Conservation (phyloP, 1,140 invertebrate species). For the Mercenaria mercenaria region DNA sequence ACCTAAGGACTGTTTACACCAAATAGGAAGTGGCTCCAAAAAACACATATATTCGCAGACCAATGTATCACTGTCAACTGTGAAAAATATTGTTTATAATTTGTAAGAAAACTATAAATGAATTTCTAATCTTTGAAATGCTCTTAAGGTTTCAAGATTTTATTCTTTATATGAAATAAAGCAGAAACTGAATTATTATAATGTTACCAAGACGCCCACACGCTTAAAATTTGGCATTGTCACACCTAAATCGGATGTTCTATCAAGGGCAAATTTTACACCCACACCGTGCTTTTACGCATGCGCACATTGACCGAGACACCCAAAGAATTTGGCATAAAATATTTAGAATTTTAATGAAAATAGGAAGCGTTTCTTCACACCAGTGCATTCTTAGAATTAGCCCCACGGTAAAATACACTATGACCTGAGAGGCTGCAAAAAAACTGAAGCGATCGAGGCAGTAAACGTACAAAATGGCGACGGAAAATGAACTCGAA, state of each 20-base stretch:
- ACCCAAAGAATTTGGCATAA: constrained; percentile 54
- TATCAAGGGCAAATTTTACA: not conserved
- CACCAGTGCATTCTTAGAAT: not conserved
- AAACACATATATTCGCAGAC: too few species aligned
- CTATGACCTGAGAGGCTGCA: not conserved
- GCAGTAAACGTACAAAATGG: not conserved
- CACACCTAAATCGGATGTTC: not conserved
- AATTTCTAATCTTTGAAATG: too few species aligned
- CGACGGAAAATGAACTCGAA: constrained; percentile 12
- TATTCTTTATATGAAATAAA: too few species aligned
- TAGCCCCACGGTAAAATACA: not conserved
- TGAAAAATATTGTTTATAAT: too few species aligned
- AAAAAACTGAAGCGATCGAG: not conserved
- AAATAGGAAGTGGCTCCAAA: too few species aligned
- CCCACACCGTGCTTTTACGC: not conserved
- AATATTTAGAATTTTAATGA: constrained; percentile 52
- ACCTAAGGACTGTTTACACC: too few species aligned
- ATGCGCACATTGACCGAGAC: constrained; percentile 37
- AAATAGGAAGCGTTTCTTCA: not conserved
- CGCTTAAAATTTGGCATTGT: not conserved
- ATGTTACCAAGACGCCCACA: too few species aligned
- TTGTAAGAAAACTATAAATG: too few species aligned
- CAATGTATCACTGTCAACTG: too few species aligned
- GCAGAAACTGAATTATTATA: too few species aligned
- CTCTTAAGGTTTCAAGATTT: too few species aligned